phyloP scores from a whole-genome alignment of 2,797 vertebrate genomes.

The Brachymystax lenok region DNA sequence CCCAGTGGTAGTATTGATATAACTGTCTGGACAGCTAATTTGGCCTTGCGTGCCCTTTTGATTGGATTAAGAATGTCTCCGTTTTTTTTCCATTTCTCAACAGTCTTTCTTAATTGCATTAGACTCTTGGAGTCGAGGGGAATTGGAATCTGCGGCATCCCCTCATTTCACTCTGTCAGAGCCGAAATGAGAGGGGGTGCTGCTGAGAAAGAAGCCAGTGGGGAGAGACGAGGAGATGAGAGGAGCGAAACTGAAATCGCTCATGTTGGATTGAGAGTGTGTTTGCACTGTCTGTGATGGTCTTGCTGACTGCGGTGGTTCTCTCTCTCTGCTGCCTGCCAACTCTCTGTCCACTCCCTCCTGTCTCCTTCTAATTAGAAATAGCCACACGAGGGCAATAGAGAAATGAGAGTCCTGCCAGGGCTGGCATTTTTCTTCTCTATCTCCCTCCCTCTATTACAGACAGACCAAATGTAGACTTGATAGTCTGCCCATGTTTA shows the following conservation, averaged over 20 bases:
- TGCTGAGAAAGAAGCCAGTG: background rate
- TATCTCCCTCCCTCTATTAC: background rate
- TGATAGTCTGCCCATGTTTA: no score
- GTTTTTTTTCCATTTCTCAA: slow-evolving; percentile 44
- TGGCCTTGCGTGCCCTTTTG: slow-evolving; percentile 35
- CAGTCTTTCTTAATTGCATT: slow-evolving; percentile 74
- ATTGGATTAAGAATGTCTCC: slow-evolving; percentile 66
- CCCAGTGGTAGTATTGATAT: slow-evolving; percentile 15
- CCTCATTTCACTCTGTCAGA: slow-evolving; percentile 43
- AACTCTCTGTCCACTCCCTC: background rate
- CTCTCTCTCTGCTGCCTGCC: background rate
- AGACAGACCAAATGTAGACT: background rate
- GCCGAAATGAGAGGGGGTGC: background rate
- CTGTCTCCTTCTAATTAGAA: slow-evolving; percentile 1
- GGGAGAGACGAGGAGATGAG: slow-evolving; percentile 6
- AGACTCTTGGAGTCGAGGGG: slow-evolving; percentile 63
- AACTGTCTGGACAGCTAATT: slow-evolving; percentile 29
- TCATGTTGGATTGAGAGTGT: slow-evolving; percentile 10
- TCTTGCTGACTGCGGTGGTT: slow-evolving; percentile 15
- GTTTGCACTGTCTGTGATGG: background rate
- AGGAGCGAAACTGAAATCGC: background rate
- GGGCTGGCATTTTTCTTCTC: background rate
- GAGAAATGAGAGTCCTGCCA: slow-evolving; percentile 4
- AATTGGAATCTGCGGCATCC: slow-evolving; percentile 57
- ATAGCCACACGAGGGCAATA: background rate